Percentiles rank a stretch among this genome's conserved stretches.
Evolutionary conservation across 2,888 invertebrate species (phyloP).

Genomic region (Plagodis dolabraria): DNA sequence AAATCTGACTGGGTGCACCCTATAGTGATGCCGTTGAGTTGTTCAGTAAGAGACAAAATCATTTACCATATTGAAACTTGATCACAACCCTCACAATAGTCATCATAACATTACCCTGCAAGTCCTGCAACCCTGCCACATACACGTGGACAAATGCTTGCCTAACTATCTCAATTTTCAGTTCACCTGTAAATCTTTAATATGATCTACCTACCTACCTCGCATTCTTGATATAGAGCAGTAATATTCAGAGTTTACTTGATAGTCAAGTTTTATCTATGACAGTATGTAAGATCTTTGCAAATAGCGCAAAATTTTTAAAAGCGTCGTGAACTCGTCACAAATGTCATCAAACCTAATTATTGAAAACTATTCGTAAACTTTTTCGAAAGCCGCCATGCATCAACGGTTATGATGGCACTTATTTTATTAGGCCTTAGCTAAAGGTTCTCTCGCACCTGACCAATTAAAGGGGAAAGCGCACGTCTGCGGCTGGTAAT

Average conservation of each 20-base stretch:
- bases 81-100: slow-evolving; percentile 36
- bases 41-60: slow-evolving; percentile 6
- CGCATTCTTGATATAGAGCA: slow-evolving; percentile 9
- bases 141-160: slow-evolving; percentile 14
- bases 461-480: too few relatives aligned
- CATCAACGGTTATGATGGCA: too few relatives aligned
- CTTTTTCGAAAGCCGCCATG: too few relatives aligned
- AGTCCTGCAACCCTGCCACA: slow-evolving; percentile 34
- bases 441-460: too few relatives aligned
- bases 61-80: slow-evolving; percentile 17
- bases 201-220: not conserved
- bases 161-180: slow-evolving; percentile 15
- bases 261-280: not conserved
- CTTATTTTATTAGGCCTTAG: too few relatives aligned
- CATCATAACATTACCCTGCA: slow-evolving; percentile 32
- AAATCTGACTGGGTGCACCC: not conserved
- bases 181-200: slow-evolving; percentile 1
- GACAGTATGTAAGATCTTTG: too few relatives aligned
- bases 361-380: too few relatives aligned
- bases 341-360: too few relatives aligned
- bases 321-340: too few relatives aligned
- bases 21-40: slow-evolving; percentile 8
- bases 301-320: too few relatives aligned
- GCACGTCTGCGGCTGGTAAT: too few relatives aligned
- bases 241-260: slow-evolving; percentile 1